These are phyloP conservation scores for Acanthococcus lagerstroemiae DNA, from an alignment of 2,888 invertebrate genomes.

Conservation along the genomic window DNA sequence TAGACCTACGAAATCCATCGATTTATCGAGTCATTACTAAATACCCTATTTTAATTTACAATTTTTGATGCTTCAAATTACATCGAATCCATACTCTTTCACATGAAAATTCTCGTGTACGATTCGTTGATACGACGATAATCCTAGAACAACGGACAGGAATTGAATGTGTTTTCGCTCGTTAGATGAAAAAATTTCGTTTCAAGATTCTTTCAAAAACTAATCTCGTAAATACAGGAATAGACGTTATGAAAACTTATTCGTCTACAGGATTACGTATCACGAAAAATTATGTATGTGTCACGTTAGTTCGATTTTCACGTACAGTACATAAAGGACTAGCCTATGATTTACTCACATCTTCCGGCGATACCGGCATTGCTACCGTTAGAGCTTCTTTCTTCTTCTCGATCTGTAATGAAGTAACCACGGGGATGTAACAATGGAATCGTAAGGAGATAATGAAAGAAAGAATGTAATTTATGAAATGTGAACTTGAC, in stretches of 20 bases:
- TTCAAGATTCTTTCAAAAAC: not conserved
- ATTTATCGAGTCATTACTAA: constrained; percentile 8
- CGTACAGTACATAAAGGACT: no score
- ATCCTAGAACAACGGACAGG: no score
- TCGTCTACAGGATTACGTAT: no score
- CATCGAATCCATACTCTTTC: no score
- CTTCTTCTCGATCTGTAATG: not conserved
- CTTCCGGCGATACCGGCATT: not conserved
- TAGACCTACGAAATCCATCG: constrained; percentile 10
- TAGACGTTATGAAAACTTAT: not conserved
- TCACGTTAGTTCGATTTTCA: no score
- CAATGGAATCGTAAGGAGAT: no score
- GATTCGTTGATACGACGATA: not conserved
- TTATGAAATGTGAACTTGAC: no score
- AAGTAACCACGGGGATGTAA: no score
- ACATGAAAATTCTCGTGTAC: not conserved
- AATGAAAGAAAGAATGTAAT: no score
- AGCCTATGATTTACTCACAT: no score
- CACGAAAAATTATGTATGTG: not conserved
- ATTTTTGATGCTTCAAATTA: no score
- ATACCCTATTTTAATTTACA: not conserved
- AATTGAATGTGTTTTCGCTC: not conserved
- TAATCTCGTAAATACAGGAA: not conserved
- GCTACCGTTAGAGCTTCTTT: not conserved
- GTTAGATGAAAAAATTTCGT: no score